Base-by-base conservation (phyloP, 2,888 invertebrate genomes). In the Iphiclides podalirius region DNA sequence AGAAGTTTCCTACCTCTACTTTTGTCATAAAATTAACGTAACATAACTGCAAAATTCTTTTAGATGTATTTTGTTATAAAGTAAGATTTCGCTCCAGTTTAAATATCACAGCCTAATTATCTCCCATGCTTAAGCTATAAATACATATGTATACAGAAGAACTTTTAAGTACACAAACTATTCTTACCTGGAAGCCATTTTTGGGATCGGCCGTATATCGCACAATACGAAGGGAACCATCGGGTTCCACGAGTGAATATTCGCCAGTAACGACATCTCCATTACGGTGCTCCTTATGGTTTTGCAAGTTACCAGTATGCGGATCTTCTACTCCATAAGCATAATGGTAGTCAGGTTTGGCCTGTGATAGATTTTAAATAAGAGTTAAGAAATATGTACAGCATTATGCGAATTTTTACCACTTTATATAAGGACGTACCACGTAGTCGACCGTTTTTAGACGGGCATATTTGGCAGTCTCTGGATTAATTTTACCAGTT, bases 321-420 rank as follows among this genome's bases (percentile, higher is more conserved):
- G 93, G 93, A 75, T 95, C 94, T 62, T 94, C 92, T 26, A 95
- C 93, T 41, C 94, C 94, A 65, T 94, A 95, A 0, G 93, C 90
- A 75, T 93, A 95, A 33, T 91, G 90, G 67, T 95, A 95, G 72
- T 94, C 93, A 11, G 94, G 94, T 68, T 92, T 92, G 1, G 93
- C 94, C 93, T 93, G 61, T 36, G 74, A 56, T 39, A 2, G 9
- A 15, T 3, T 20, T 20, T 20, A 20, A 3, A 20, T 20, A 20
- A 20, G 6, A 20, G 20, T 4, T 4, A 20, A 20, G 20, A 20
- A 20, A 20, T 6, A 20, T 20, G 6, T 4, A 20, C 3, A 6
- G 20, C 3, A 20, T 20, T 6, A 20, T 20, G 6, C 4, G 6
- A 3, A 4, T 4, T 4, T 3, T 20, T 4, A 20, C 20, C 3